A percentile compares a stretch with the other conserved stretches of the same genome.
phyloP scores from a whole-genome alignment of 2,113 vertebrate genomes.

The Hippocampus abdominalis region DNA sequence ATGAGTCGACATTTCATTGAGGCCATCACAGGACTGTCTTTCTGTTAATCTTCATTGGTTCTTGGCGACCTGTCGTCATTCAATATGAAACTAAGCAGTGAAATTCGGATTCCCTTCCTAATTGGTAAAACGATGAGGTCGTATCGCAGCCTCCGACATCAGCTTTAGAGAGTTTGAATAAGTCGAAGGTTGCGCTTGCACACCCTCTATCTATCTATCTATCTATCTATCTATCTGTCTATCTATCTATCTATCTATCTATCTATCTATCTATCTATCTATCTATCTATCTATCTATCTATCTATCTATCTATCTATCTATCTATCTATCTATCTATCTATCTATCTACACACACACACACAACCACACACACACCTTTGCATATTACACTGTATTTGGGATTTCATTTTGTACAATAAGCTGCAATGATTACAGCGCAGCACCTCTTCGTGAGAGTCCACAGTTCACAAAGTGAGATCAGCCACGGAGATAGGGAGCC shows the following conservation, averaged over 20 bases:
- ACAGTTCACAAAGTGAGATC: slow-evolving; percentile 2
- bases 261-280: too few relatives aligned
- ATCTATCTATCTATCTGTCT: not conserved
- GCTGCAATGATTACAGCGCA: slow-evolving; percentile 16
- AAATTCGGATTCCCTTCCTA: slow-evolving; percentile 33
- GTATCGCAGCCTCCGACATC: not conserved
- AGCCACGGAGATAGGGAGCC: slow-evolving; percentile 19
- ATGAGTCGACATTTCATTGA: slow-evolving; percentile 20
- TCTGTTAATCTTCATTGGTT: not conserved
- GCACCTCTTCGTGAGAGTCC: slow-evolving; percentile 16
- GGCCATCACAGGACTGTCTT: slow-evolving; percentile 5
- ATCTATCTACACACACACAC: too few relatives aligned
- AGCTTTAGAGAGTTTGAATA: not conserved
- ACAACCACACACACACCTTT: too few relatives aligned
- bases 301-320: too few relatives aligned
- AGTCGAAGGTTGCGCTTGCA: not conserved
- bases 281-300: too few relatives aligned
- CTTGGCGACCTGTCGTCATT: slow-evolving; percentile 1
- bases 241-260: too few relatives aligned
- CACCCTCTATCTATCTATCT: not conserved
- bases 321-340: too few relatives aligned
- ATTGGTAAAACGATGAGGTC: slow-evolving; percentile 27
- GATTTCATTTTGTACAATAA: not conserved
- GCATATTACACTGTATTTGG: not conserved
- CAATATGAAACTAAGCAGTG: slow-evolving; percentile 6